Base-by-base conservation (phyloP, 2,888 invertebrate genomes). In the Litoditis marina region DNA sequence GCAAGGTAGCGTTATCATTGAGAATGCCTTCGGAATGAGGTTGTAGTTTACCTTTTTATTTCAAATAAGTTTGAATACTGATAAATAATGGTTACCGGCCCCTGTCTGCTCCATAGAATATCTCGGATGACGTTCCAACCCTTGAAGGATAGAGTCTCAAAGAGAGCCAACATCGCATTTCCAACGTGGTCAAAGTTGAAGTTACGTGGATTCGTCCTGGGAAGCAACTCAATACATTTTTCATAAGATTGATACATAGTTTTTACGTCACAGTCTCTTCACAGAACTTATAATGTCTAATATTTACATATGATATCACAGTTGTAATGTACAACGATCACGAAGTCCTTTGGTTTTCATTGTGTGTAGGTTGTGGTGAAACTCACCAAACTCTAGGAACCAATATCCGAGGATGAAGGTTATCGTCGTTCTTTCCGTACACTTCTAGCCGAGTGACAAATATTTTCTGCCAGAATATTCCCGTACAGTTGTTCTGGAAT, bases 71-170 rank as follows among this genome's bases (percentile, higher is more conserved):
- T n/a, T n/a, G n/a, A n/a, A n/a, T n/a, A n/a, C n/a, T n/a, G n/a
- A n/a, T n/a, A n/a, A n/a, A n/a, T n/a, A n/a, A n/a, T n/a, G n/a
- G n/a, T n/a, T 85, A 95, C 94, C 73, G 93, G 91, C 73, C 95
- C 95, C 65, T 96, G 88, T 39, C 93, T 90, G 84, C 92, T 92
- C 73, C 94, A 94, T 63, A 99, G 88, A 47, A 98, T 94, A 85
- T 99, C 98, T 66, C 98, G 88, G 36, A 99, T 95, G 84, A 99
- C 98, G 73, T 98, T 87, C 98, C 98, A 99, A n/a, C 98, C 98
- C 86, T 99, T 99, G 85, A 96, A 94, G 0, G 96, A 96, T 0
- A 98, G 87, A 4, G 98, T 94, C 86, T 99, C 98, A 85, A 99
- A 99, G 58, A 99, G 85, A 0, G 98, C 94, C 78, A 99, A 86